phyloP scores from a whole-genome alignment of 2,888 invertebrate species.

The Agrochola lota region DNA sequence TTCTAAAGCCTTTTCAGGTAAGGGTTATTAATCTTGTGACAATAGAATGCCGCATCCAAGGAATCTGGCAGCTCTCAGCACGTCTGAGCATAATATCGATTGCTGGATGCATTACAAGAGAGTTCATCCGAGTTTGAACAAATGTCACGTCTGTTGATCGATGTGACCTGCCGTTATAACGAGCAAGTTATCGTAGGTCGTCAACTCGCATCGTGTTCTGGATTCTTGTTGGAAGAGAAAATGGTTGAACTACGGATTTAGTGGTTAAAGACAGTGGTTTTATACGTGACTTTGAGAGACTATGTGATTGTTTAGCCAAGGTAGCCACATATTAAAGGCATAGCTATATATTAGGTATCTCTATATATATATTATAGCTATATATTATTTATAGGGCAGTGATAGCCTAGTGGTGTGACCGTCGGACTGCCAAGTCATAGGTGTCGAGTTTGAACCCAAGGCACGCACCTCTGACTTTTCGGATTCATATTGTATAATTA shows the following conservation, averaged over 20 bases:
- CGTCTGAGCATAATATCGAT: constrained; percentile 12
- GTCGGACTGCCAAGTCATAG: too few species aligned
- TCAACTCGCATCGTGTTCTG: background rate
- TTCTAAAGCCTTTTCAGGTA: constrained; percentile 14
- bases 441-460: too few species aligned
- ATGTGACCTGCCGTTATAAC: background rate
- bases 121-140: constrained; percentile 12
- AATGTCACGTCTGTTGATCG: constrained; percentile 11
- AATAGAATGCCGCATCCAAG: constrained; percentile 18
- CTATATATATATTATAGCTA: too few species aligned
- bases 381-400: too few species aligned
- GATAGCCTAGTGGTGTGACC: too few species aligned
- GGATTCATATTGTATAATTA: too few species aligned
- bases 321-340: background rate
- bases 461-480: too few species aligned
- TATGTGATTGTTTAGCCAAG: background rate
- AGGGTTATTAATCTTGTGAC: constrained; percentile 21
- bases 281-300: background rate
- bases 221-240: background rate
- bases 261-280: background rate
- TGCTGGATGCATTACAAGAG: constrained; percentile 6
- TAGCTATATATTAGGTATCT: too few species aligned
- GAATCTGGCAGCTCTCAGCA: constrained; percentile 13
- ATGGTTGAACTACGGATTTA: background rate
- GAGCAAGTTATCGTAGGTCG: background rate